A percentile compares a stretch with the other conserved stretches of the same genome.
Conservation (phyloP, 23 tunicate species). For the Clavelina lepadiformis region DNA sequence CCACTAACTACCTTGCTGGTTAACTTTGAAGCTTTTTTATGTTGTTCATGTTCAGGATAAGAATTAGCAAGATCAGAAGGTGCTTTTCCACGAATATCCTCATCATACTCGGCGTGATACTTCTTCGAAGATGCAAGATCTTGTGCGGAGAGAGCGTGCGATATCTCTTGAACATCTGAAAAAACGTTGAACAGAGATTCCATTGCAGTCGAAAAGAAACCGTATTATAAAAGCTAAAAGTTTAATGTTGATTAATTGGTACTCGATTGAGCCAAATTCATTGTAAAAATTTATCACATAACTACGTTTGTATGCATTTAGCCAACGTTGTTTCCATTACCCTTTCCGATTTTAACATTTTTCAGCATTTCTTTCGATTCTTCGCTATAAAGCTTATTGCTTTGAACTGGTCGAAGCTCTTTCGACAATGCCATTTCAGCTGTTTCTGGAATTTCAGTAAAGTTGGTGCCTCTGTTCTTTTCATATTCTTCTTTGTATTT, state of each 20-base stretch:
- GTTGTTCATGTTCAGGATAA: slow-evolving; percentile 58
- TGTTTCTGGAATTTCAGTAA: slow-evolving; percentile 48
- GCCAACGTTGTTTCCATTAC: slow-evolving; percentile 11
- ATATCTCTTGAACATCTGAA: slow-evolving; percentile 38
- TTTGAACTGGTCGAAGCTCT: slow-evolving; percentile 59
- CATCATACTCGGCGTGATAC: slow-evolving; percentile 40
- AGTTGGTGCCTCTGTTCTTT: slow-evolving; percentile 39
- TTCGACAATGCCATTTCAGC: slow-evolving; percentile 75
- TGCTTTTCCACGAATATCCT: slow-evolving; percentile 32
- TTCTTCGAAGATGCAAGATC: slow-evolving; percentile 18
- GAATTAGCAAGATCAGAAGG: slow-evolving; percentile 22
- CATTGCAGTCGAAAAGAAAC: no score
- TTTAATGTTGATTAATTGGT: no score
- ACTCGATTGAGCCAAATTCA: no score
- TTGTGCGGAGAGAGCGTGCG: slow-evolving; percentile 43
- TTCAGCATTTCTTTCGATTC: slow-evolving; percentile 67
- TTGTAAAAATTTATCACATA: background rate
- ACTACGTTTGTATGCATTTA: background rate
- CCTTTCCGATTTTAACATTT: slow-evolving; percentile 47
- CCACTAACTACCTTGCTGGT: slow-evolving; percentile 26
- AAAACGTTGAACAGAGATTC: no score
- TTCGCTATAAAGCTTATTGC: slow-evolving; percentile 50
- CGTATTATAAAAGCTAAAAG: no score
- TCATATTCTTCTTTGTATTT: slow-evolving; percentile 65
- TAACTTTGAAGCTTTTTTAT: slow-evolving; percentile 22